Base-by-base conservation (phyloP, 2,113 vertebrate genomes). In the Macaca nemestrina region DNA sequence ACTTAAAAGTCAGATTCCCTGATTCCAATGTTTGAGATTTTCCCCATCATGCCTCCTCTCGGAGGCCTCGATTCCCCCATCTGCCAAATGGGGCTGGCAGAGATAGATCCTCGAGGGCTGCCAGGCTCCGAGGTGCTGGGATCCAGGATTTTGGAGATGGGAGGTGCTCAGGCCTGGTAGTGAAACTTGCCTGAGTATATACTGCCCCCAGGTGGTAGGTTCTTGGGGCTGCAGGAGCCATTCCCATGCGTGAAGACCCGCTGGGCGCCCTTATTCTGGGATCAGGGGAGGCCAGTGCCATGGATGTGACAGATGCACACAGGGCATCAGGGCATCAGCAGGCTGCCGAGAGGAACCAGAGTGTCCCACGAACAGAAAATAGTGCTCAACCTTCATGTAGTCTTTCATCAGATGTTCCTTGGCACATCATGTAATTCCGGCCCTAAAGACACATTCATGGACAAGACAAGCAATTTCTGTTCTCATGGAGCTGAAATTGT, bases 101-200 rank as follows among this genome's bases (percentile, higher is more conserved):
- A 48, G 64, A 3, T 32, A 48, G 43, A 55, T 45, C 23, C 45
- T 14, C 0, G 12, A 59, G 11, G 32, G 35, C 35, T 90, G 27
- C 32, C 38, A 61, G 40, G 45, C 38, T 73, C 2, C 0, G 13
- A 43, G 18, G 2, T 5, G 14, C 30, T 55, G 43, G 11, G 17
- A 14, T 38, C 45, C 8, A 0, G 2, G 23, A 8, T 18, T 32
- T 25, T 9, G 38, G 76, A 32, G 13, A 50, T 13, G 5, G 6
- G 40, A 11, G 59, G 7, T 3, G 0, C 30, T 8, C 22, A 14
- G 30, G 43, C 35, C 5, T 1, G 9, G 22, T 25, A 1, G 35
- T 13, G 90, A 97, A 70, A 68, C 16, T 95, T 96, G 76, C 22
- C 93, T 95, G 70, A 2, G 84, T 5, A 1, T 22, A 40, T 96